Evolutionary conservation across 2,888 invertebrate species (phyloP).

Genomic region (Sympetrum striolatum): DNA sequence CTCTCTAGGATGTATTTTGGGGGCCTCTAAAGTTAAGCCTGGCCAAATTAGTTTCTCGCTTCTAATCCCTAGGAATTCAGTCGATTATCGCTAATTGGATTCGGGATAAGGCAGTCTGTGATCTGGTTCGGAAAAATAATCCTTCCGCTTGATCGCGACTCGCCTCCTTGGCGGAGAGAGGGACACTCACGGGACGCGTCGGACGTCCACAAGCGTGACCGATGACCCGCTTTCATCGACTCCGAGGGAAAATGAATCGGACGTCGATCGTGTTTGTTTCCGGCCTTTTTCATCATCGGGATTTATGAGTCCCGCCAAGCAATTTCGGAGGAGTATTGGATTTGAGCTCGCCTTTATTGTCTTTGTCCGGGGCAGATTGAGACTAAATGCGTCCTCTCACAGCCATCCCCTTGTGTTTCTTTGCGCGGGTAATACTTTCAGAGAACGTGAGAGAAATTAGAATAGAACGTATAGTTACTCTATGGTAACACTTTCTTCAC

Average conservation of each 20-base stretch:
- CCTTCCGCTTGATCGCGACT: not conserved
- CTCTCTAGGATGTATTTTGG: not conserved
- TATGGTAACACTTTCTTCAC: no score
- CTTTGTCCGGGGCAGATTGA: no score
- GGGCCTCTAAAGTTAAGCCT: not conserved
- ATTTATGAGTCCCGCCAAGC: not conserved
- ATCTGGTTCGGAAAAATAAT: not conserved
- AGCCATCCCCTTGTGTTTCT: no score
- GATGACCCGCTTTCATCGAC: not conserved
- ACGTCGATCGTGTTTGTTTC: not conserved
- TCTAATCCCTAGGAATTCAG: not conserved
- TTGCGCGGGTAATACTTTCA: no score
- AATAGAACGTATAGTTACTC: no score
- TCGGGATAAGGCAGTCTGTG: not conserved
- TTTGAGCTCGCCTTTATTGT: no score
- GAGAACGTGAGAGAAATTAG: no score
- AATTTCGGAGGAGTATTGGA: not conserved
- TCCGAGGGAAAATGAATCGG: not conserved
- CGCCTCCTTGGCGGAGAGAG: not conserved
- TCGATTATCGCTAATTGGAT: not conserved
- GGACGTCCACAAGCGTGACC: not conserved
- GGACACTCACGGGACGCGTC: not conserved
- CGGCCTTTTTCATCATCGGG: not conserved
- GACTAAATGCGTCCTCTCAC: no score
- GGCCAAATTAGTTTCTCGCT: not conserved